Conservation (phyloP, 2,888 invertebrate genomes). For the Drosophila aldrichi region DNA sequence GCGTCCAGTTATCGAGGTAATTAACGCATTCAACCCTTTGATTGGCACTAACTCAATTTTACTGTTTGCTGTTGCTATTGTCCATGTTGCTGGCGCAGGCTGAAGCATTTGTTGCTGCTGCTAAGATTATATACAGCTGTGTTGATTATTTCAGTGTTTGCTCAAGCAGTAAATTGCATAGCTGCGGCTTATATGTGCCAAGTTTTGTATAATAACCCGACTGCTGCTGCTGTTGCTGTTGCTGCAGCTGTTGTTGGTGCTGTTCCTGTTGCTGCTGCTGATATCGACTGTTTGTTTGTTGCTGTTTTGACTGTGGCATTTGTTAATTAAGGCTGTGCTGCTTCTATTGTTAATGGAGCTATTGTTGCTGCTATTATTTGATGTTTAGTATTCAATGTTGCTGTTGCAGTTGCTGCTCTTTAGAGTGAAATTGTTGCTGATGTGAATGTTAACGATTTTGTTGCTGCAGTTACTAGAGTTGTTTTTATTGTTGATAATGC, state of each 20-base stretch:
- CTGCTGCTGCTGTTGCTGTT: not conserved
- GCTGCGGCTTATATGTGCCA: not conserved
- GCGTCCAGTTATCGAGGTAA: slow-evolving; percentile 27
- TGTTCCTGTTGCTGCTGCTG: not conserved
- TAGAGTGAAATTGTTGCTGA: too few relatives aligned
- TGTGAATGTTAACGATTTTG: too few relatives aligned
- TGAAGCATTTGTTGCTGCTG: not conserved
- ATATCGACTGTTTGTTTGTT: not conserved
- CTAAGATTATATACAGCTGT: not conserved
- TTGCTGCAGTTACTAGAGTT: too few relatives aligned
- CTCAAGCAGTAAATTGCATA: not conserved
- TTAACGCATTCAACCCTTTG: slow-evolving; percentile 27
- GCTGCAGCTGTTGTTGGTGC: not conserved
- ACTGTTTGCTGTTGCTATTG: slow-evolving; percentile 1
- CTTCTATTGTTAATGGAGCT: too few relatives aligned
- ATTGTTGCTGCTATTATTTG: too few relatives aligned
- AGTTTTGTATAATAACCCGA: not conserved
- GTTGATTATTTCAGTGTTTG: not conserved
- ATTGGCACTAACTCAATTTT: slow-evolving; percentile 22
- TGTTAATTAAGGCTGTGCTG: too few relatives aligned
- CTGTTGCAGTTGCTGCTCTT: too few relatives aligned
- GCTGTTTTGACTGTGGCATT: not conserved
- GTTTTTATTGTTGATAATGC: not conserved
- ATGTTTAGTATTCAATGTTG: too few relatives aligned
- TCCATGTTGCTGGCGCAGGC: not conserved